Conservation (phyloP, 2,113 vertebrate species). For the Cochlearius cochlearius region DNA sequence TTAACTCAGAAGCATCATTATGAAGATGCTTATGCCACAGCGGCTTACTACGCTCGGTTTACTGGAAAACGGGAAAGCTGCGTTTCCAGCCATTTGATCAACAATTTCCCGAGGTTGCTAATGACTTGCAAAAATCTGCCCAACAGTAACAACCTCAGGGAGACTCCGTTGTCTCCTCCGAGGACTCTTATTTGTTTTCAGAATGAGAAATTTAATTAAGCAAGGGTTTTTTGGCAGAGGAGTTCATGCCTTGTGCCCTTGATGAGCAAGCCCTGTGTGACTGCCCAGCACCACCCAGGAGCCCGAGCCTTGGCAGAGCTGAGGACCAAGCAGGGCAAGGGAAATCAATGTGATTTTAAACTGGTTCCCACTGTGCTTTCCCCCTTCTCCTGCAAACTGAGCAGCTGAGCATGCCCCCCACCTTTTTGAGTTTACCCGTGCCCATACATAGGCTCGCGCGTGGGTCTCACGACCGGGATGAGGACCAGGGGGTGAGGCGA, state of each 20-base stretch:
- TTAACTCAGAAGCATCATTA: constrained; percentile 39
- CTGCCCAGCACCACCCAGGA: background rate
- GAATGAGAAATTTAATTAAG: constrained; percentile 43
- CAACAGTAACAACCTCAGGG: constrained; percentile 25
- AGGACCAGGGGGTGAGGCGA: background rate
- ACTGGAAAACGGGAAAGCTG: constrained; percentile 37
- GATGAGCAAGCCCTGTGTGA: background rate
- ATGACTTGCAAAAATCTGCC: constrained; percentile 50
- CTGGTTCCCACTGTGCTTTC: fast-evolving
- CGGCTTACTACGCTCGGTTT: background rate
- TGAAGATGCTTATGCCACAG: constrained; percentile 29
- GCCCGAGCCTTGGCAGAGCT: background rate
- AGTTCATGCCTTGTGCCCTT: background rate
- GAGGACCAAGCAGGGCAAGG: background rate
- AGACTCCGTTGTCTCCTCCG: background rate
- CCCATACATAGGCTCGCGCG: fast-evolving
- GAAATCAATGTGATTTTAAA: background rate
- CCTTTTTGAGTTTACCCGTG: background rate
- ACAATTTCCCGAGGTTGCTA: constrained; percentile 34
- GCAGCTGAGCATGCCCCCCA: background rate
- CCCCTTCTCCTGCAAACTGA: background rate
- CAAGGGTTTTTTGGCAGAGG: background rate
- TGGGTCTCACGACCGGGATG: background rate
- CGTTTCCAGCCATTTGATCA: constrained; percentile 35
- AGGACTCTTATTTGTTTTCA: constrained; percentile 7